Evolutionary conservation across 2,888 invertebrate species (phyloP).

Genomic region (Drosophila merina): DNA sequence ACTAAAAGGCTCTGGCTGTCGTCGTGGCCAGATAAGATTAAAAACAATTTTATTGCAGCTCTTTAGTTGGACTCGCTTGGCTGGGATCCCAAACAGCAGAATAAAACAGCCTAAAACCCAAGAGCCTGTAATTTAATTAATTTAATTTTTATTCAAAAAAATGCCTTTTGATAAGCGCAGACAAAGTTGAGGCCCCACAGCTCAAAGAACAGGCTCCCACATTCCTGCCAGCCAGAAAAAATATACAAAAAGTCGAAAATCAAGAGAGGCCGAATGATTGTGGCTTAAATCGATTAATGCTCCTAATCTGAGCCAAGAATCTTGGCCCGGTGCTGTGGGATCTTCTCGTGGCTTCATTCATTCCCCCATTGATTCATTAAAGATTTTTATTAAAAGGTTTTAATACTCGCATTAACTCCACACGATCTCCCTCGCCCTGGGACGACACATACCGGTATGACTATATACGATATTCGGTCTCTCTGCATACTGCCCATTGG

Average conservation of each 20-base stretch:
- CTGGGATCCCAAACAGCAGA: constrained; percentile 23
- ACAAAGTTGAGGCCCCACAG: constrained; percentile 56
- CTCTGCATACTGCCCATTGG: constrained; percentile 40
- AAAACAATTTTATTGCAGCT: constrained; percentile 82
- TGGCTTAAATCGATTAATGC: constrained; percentile 83
- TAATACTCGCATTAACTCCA: constrained; percentile 82
- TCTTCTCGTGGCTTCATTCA: constrained; percentile 51
- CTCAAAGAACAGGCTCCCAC: constrained; percentile 62
- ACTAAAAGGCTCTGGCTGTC: constrained; percentile 68
- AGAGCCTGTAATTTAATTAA: constrained; percentile 81
- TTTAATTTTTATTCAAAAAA: constrained; percentile 82
- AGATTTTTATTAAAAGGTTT: constrained; percentile 82
- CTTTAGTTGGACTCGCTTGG: constrained; percentile 70
- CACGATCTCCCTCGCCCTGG: constrained; percentile 75
- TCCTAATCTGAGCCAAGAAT: constrained; percentile 81
- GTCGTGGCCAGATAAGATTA: constrained; percentile 77
- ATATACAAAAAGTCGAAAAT: constrained; percentile 1
- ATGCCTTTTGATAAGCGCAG: constrained; percentile 73
- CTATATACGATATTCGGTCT: background rate
- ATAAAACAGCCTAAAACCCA: constrained; percentile 29
- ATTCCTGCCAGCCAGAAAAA: constrained; percentile 51
- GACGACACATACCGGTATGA: background rate
- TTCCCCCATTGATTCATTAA: constrained; percentile 76
- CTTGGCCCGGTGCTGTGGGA: constrained; percentile 57
- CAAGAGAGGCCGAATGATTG: constrained; percentile 68